Conservation (phyloP, 2,888 invertebrate species). For the Oxyscelio sp. region DNA sequence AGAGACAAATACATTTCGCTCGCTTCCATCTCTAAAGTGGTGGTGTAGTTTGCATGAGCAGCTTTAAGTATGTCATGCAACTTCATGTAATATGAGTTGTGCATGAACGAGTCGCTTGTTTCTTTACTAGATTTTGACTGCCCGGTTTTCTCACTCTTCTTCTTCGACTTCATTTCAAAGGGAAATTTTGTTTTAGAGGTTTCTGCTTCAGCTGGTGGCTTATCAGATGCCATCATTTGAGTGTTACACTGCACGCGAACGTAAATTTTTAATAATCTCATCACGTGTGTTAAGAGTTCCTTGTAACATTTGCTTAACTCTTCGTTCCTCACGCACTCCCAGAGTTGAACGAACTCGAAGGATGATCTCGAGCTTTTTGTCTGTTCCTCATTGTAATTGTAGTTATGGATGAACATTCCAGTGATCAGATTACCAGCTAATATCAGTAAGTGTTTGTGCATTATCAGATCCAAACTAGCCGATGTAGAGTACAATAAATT, state of each 20-base stretch:
- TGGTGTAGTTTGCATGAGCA: conserved; percentile 96
- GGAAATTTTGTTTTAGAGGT: conserved; percentile 87
- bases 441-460: conserved; percentile 88
- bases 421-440: conserved; percentile 88
- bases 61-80: conserved; percentile 94
- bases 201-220: conserved; percentile 89
- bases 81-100: conserved; percentile 94
- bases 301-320: conserved; percentile 88
- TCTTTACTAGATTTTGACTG: conserved; percentile 82
- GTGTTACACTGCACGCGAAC: conserved; percentile 93
- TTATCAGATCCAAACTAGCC: conserved; percentile 89
- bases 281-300: conserved; percentile 91
- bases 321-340: conserved; percentile 85
- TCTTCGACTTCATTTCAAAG: conserved; percentile 87
- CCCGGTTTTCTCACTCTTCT: conserved; percentile 87
- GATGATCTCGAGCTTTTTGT: conserved; percentile 14
- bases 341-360: conserved; percentile 75
- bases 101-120: conserved; percentile 89
- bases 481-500: conserved; percentile 89
- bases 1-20: conserved; percentile 93
- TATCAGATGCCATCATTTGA: conserved; percentile 86
- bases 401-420: conserved; percentile 88
- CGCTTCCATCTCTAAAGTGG: conserved; percentile 93
- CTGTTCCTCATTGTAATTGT: conserved; percentile 82
- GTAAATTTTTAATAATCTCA: conserved; percentile 93